A percentile compares a stretch with the other conserved stretches of the same genome.
These are phyloP conservation scores for Fratercula arctica DNA, from an alignment of 2,797 vertebrate genomes.

Conservation along the genomic window DNA sequence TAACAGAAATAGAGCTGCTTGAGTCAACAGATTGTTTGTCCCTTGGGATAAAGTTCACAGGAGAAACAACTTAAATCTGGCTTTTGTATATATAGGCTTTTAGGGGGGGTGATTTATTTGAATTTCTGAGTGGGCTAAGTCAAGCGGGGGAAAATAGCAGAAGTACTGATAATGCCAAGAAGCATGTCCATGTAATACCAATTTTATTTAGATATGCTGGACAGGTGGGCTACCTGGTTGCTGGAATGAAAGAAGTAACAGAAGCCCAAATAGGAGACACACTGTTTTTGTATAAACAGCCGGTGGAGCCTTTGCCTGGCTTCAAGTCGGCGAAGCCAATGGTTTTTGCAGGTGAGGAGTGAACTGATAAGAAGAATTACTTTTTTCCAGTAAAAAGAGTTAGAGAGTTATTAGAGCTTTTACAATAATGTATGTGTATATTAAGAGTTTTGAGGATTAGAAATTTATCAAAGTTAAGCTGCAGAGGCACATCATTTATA, in stretches of 20 bases:
- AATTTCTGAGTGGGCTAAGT: neutral
- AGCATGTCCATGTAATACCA: conserved; percentile 53
- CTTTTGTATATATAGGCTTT: neutral
- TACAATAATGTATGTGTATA: neutral
- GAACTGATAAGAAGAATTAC: neutral
- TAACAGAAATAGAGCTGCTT: neutral
- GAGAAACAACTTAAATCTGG: neutral
- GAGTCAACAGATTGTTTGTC: neutral
- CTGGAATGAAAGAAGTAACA: conserved; percentile 96
- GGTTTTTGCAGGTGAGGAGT: conserved; percentile 94
- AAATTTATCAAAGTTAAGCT: neutral
- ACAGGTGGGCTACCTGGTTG: conserved; percentile 94
- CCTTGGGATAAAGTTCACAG: neutral
- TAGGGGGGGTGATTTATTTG: neutral
- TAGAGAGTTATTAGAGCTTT: neutral
- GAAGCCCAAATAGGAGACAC: conserved; percentile 99
- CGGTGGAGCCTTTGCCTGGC: conserved; percentile 90
- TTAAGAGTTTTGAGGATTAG: neutral
- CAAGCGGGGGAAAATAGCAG: neutral
- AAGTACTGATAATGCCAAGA: conserved; percentile 39
- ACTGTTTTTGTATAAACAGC: conserved; percentile 86
- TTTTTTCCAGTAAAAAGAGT: neutral
- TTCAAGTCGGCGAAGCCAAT: conserved; percentile 96
- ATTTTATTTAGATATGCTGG: conserved; percentile 89
- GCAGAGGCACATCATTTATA: fast-evolving